Evolutionary conservation across 2,888 invertebrate species (phyloP).

Genomic region (Salticus scenicus): DNA sequence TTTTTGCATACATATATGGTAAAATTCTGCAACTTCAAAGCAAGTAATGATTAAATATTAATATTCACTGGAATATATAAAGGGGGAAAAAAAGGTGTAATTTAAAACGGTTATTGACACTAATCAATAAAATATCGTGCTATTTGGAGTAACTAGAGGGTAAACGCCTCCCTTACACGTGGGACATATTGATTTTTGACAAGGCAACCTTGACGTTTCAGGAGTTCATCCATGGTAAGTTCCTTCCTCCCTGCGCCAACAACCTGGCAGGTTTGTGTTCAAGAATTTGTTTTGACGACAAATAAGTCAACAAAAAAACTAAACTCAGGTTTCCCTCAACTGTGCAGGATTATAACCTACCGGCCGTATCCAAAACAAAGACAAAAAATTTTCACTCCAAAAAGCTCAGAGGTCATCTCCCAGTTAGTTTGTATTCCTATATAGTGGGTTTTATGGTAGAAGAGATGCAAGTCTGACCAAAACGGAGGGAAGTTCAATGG

Average conservation of each 20-base stretch:
- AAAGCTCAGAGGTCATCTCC: too few relatives aligned
- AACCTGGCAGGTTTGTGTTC: not conserved
- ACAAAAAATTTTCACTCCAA: too few relatives aligned
- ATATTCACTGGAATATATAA: too few relatives aligned
- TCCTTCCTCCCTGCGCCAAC: not conserved
- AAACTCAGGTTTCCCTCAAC: not conserved
- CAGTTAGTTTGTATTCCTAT: too few relatives aligned
- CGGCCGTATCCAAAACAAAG: not conserved
- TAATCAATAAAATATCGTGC: not conserved
- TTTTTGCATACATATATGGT: too few relatives aligned
- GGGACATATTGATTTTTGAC: not conserved
- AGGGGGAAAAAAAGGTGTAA: too few relatives aligned
- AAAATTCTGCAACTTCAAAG: too few relatives aligned
- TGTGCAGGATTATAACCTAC: not conserved
- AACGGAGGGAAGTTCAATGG: too few relatives aligned
- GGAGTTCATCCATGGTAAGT: not conserved
- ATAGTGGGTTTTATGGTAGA: too few relatives aligned
- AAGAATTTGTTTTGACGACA: not conserved
- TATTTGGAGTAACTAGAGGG: not conserved
- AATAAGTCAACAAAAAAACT: too few relatives aligned
- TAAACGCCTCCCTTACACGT: not conserved
- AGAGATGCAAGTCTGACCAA: too few relatives aligned
- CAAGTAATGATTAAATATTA: too few relatives aligned
- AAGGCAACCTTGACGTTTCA: not conserved
- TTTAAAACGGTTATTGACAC: not conserved